These are phyloP conservation scores for Ageneiosus marmoratus DNA, from an alignment of 2,113 vertebrate genomes.

Conservation along the genomic window DNA sequence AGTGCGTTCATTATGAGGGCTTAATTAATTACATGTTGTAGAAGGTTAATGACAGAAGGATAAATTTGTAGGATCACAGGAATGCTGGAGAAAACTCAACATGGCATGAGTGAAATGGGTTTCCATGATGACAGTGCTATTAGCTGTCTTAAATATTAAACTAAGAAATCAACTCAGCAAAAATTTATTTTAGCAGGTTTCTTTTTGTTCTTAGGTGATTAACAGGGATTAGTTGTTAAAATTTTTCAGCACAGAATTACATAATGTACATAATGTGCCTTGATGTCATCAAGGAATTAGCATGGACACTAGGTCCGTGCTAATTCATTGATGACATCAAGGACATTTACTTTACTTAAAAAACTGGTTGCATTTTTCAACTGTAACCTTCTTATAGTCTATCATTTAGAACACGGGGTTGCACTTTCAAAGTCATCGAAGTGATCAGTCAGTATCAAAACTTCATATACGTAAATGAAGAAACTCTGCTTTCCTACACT, in stretches of 20 bases:
- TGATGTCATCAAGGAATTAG: too few species aligned
- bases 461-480: neutral
- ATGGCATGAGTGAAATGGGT: neutral
- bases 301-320: too few species aligned
- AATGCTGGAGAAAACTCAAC: neutral
- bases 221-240: neutral
- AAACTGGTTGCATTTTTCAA: neutral
- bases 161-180: neutral
- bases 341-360: neutral
- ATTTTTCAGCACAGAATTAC: too few species aligned
- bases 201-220: neutral
- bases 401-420: neutral
- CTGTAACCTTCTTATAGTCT: neutral
- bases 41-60: conserved; percentile 2
- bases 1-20: conserved; percentile 22
- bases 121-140: too few species aligned
- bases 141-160: too few species aligned
- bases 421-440: neutral
- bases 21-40: neutral
- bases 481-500: too few species aligned
- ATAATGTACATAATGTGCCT: too few species aligned
- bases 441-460: neutral
- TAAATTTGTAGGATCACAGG: neutral
- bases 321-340: neutral
- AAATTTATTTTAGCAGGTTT: neutral